These are phyloP conservation scores for Ophraella communa DNA, from an alignment of 2,888 invertebrate species.

Conservation along the genomic window DNA sequence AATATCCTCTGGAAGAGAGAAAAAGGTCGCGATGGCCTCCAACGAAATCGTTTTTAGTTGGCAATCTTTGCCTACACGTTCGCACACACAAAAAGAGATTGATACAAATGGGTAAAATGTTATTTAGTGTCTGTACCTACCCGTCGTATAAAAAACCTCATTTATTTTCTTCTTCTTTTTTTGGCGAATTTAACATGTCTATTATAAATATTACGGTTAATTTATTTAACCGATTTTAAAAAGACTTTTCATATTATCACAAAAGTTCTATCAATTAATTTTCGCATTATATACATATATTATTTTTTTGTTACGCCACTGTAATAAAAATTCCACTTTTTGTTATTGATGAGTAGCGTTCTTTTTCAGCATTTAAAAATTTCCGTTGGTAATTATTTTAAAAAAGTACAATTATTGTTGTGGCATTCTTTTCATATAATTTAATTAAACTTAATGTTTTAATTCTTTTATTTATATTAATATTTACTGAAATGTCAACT, in stretches of 20 bases:
- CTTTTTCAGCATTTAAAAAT: not conserved
- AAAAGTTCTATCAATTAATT: no score
- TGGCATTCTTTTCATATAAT: not conserved
- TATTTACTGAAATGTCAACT: not conserved
- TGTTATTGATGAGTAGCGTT: not conserved
- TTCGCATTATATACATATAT: no score
- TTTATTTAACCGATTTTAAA: no score
- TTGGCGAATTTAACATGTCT: not conserved
- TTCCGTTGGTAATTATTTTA: not conserved
- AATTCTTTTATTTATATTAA: no score
- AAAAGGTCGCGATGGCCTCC: slow-evolving; percentile 7
- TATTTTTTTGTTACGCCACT: not conserved
- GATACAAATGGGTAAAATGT: slow-evolving; percentile 5
- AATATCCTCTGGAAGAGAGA: slow-evolving; percentile 12
- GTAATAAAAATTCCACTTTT: no score
- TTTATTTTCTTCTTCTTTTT: not conserved
- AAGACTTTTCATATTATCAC: no score
- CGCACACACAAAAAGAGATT: not conserved
- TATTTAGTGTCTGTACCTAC: no score
- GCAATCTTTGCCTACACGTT: slow-evolving; percentile 14
- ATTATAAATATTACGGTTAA: no score
- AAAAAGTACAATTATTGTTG: not conserved
- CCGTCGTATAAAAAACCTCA: no score
- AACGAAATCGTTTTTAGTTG: slow-evolving; percentile 12
- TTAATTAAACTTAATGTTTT: not conserved